Evolutionary conservation across 2,797 vertebrate species (phyloP), one percentile per base, ranked within the genome.

Genomic region (Acomys russatus): DNA sequence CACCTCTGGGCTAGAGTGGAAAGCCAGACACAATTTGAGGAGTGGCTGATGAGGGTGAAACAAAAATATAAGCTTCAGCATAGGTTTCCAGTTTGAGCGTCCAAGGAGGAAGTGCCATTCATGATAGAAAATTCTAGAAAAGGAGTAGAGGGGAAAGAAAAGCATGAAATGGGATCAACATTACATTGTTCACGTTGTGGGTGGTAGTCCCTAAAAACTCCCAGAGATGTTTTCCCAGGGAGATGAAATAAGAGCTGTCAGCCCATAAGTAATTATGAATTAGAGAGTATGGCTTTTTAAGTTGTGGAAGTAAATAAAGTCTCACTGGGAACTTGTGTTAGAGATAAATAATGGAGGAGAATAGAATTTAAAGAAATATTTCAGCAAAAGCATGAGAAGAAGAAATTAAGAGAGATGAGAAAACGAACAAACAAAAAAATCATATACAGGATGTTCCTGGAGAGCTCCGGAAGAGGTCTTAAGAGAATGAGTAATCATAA

Each of bases 281-380:
- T 82, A 76, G 12, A 88, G 86, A 95, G 88, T 76, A 77, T 18
- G 51, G 38, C 54, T 90, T 94, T 59, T 87, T 49, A 89, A 73
- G 33, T 71, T 88, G 15, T 4, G 4, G 3, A 86, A 90, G n/a
- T 51, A 92, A 79, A 51, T 2, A 44, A 35, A 76, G 71, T 83
- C 82, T 96, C 82, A 22, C 6, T 49, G 28, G 28, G 78, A 88
- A 54, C 35, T 56, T 12, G 20, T 10, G 7, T 20, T 70, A 83
- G 3, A 68, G 15, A 54, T 9, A 93, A 49, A 23, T n/a, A 89
- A 59, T 6, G 84, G 59, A 82, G 6, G 2, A 79, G 70, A 93
- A 78, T 22, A 66, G 30, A 54, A 54, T 15, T 76, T 56, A 64
- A 71, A 77, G 61, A 14, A 93, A 88, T 9, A 83, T n/a, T 93